Base-by-base conservation (phyloP, 2,113 vertebrate genomes). In the Alligator sinensis region DNA sequence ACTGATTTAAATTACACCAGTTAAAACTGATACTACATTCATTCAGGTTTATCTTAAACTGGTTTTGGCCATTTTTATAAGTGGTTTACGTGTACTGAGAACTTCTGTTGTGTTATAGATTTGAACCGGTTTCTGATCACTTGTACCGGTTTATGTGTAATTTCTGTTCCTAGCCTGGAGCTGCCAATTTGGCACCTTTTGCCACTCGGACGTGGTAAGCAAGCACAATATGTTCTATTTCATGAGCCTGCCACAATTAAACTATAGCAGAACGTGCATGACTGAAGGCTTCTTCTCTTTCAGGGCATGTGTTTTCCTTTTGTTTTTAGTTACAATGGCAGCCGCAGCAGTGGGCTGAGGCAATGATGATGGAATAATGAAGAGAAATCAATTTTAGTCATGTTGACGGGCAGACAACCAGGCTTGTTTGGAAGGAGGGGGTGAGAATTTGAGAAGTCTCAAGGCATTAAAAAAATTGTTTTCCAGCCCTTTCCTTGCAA, bases 401-500 rank as follows among this genome's bases (percentile, higher is more conserved):
- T 93, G 86, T 77, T 58, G 28, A 72, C 19, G 63, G 59, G 74
- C 88, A 91, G 74, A 88, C 17, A 19, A 10, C 75, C 87, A 83
- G 16, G 55, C 60, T 92, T 47, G 3, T 27, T 76, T 86, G 84
- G 82, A 87, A 80, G 63, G 63, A 14, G 38, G 76, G 38, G 76
- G 75, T 87, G 64, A 88, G 77, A 87, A 94, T 55, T 77, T 64
- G 90, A 89, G 86, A 93, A 89, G 19, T 60, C 94, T 91, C 84
- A 18, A 59, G 86, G 74, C 75, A 81, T 68, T 93, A 30, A 84
- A 61, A 17, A 72, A 54, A 15, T 88, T 77, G 80, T 74, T 93
- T 88, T 93, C 77, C 78, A 74, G 64, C 78, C 85, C 84, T 84
- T 96, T 47, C n/a, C 34, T 70, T 64, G 95, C 87, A 83, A 78